These are phyloP conservation scores for Odobenus rosmarus DNA, from an alignment of 2,113 vertebrate genomes.

Conservation along the genomic window DNA sequence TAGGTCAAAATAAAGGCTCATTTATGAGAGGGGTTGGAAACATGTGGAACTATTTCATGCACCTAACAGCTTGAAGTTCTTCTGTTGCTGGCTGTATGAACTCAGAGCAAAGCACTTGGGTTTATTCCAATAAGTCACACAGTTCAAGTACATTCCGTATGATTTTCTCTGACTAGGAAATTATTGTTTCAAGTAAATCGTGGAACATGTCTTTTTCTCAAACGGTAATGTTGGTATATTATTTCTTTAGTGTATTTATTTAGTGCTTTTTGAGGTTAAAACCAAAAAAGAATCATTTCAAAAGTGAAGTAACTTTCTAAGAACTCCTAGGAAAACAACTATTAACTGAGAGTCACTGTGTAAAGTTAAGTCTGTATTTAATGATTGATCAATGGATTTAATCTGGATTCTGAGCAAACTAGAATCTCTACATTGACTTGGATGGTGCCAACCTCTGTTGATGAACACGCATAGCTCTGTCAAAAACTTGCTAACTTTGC, in stretches of 20 bases:
- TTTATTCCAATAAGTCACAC: background rate
- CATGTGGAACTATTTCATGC: background rate
- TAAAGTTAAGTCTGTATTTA: background rate
- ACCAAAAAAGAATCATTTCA: background rate
- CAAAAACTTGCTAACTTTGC: conserved; percentile 61
- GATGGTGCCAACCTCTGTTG: background rate
- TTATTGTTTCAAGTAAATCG: background rate
- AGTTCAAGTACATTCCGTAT: background rate
- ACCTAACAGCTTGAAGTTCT: background rate
- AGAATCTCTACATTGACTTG: background rate
- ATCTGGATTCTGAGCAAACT: background rate
- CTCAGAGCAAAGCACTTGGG: conserved; percentile 33
- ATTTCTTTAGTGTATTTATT: conserved; percentile 31
- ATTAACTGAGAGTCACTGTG: background rate
- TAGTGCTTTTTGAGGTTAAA: background rate
- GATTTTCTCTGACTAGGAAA: conserved; percentile 39
- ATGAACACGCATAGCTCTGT: background rate
- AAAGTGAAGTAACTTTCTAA: conserved; percentile 22
- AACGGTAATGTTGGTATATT: conserved; percentile 2
- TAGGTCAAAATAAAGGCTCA: conserved; percentile 15
- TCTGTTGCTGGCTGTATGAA: background rate
- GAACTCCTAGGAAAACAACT: conserved; percentile 7
- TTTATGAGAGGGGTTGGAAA: conserved; percentile 35
- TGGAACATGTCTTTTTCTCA: conserved; percentile 25
- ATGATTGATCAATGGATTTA: background rate